Evolutionary conservation across 2,797 vertebrate genomes (phyloP), one percentile per base, ranked within the genome.

Genomic region (Scarus forsteni): DNA sequence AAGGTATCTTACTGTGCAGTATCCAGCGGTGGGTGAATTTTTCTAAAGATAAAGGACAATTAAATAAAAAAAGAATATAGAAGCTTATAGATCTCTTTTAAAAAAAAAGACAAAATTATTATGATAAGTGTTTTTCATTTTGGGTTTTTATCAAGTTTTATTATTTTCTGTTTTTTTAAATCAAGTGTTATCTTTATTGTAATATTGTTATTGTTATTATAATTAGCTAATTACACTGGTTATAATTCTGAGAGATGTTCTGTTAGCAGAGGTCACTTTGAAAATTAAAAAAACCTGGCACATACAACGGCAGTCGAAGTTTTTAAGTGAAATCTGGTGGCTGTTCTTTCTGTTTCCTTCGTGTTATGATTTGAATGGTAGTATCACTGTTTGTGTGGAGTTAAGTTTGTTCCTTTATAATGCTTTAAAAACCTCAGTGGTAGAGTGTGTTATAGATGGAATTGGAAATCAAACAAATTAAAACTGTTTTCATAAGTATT

Each of bases 131-230:
- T 95, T 92, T 93, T 93, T 93, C 85, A 90, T 92, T 91, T 92
- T 92, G 86, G 80, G 80, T 92, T 94, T 93, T 93, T 91, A 93
- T 90, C 91, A 93, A 90, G 91, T 94, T 94, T 93, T 73, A 85
- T 90, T 91, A 78, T 87, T 89, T 86, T 85, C 75, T 40, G 74
- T 87, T 84, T 85, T 85, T 88, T 84, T 82, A 89, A 91, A 92
- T 89, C 88, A 81, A 93, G 91, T 94, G 93, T 93, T 95, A 92
- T 93, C 91, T 94, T 94, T 92, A 93, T 93, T 95, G 94, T 95
- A 94, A 92, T 94, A 94, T 94, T 95, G 93, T 95, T 95, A 92
- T 92, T 95, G 92, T 94, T 95, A 93, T 93, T 94, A 92, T 95
- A 91, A 94, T 95, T 94, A 94, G 93, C 89, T 90, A 89, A 94